phyloP scores from a whole-genome alignment of 1,140 invertebrate species.

The Brachionus calyciflorus region DNA sequence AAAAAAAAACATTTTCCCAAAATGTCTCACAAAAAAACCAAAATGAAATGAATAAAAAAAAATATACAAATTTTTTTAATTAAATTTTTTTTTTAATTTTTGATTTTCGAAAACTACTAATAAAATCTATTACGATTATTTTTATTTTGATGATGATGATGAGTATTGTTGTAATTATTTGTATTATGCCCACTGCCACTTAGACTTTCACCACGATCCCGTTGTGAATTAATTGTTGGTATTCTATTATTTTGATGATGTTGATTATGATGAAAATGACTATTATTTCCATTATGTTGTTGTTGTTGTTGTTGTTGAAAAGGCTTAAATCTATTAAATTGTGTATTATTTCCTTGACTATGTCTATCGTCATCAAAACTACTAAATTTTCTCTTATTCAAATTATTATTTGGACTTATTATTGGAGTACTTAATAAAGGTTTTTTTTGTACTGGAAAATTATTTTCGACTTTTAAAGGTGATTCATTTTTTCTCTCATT shows the following conservation, averaged over 20 bases:
- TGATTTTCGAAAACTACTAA: not conserved
- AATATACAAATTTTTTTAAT: too few species aligned
- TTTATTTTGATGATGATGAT: too few species aligned
- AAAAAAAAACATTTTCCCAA: too few species aligned
- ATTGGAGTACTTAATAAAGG: not conserved
- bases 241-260: constrained; percentile 35
- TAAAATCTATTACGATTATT: constrained; percentile 24
- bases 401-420: not conserved
- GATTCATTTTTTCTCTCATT: not conserved
- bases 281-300: too few species aligned
- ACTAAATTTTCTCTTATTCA: not conserved
- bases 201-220: constrained; percentile 4
- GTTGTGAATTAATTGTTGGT: constrained; percentile 15
- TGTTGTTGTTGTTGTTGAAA: constrained; percentile 6
- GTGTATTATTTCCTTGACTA: too few species aligned
- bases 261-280: too few species aligned
- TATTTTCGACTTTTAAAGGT: not conserved
- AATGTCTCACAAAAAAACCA: too few species aligned
- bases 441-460: not conserved
- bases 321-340: not conserved
- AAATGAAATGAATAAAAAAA: too few species aligned
- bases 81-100: not conserved
- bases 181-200: not conserved
- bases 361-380: not conserved
- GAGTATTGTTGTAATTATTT: constrained; percentile 18